Conservation (phyloP, 1,140 invertebrate genomes). For the Drosophila triauraria region DNA sequence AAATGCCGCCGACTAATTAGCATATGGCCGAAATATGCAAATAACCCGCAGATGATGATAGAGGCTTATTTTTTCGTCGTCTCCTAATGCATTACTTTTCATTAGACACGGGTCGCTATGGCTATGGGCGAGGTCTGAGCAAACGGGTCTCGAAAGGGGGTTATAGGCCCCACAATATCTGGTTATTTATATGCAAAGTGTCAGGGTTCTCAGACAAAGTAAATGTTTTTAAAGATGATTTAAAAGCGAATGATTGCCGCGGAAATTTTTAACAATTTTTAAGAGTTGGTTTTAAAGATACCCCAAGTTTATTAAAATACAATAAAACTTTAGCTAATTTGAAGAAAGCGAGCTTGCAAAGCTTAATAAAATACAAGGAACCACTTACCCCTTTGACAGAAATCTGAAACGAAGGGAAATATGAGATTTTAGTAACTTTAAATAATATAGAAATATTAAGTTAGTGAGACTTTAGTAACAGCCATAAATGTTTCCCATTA, state of each 20-base stretch:
- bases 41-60: slow-evolving; percentile 66
- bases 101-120: slow-evolving; percentile 46
- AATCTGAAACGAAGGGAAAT: slow-evolving; percentile 1
- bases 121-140: slow-evolving; percentile 5
- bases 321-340: too few relatives aligned
- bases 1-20: slow-evolving; percentile 61
- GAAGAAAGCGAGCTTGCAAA: rapidly evolving
- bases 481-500: slow-evolving; percentile 1
- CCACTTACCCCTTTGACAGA: not conserved
- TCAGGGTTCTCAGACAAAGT: slow-evolving; percentile 23
- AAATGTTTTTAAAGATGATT: slow-evolving; percentile 18
- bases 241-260: not conserved
- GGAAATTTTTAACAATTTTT: not conserved
- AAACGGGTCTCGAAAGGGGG: slow-evolving; percentile 23
- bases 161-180: slow-evolving; percentile 30
- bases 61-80: slow-evolving; percentile 30
- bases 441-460: not conserved
- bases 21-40: slow-evolving; percentile 75
- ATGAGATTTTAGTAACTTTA: not conserved
- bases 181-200: slow-evolving; percentile 49
- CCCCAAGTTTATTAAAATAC: not conserved
- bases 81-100: slow-evolving; percentile 55
- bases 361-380: not conserved
- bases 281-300: not conserved
- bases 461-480: not conserved